Percentiles rank a stretch among this genome's conserved stretches.
Conservation (phyloP, 2,113 vertebrate genomes). For the Hippopotamus amphibius region DNA sequence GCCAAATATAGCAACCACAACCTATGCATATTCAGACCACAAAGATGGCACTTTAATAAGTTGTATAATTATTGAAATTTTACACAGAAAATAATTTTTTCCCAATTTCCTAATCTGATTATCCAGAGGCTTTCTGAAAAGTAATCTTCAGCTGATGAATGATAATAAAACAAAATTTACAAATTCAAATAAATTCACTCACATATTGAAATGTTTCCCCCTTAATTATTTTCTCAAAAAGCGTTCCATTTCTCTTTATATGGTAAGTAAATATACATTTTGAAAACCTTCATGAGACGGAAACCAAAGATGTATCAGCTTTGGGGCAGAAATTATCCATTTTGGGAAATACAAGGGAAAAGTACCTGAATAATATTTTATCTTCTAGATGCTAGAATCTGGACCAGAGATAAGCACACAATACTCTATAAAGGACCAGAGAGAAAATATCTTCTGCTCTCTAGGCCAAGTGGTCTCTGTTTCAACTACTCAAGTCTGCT, state of each 20-base stretch:
- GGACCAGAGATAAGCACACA: background rate
- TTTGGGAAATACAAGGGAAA: background rate
- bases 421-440: background rate
- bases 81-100: background rate
- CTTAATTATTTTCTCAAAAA: conserved; percentile 57
- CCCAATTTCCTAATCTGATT: background rate
- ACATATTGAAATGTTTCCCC: background rate
- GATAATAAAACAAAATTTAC: background rate
- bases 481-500: background rate
- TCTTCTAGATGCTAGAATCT: background rate
- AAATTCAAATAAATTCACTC: background rate
- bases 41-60: background rate
- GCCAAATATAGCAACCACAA: background rate
- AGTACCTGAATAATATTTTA: background rate
- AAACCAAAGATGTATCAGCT: conserved; percentile 7
- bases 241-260: background rate
- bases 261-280: background rate
- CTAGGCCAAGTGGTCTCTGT: background rate
- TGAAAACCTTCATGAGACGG: background rate
- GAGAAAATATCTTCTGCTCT: background rate
- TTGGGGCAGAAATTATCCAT: background rate
- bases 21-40: background rate
- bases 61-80: background rate
- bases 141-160: background rate
- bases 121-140: conserved; percentile 25